Evolutionary conservation across 1,140 invertebrate species (phyloP), one percentile per base, ranked within the genome.

Genomic region (Riptortus pedestris): DNA sequence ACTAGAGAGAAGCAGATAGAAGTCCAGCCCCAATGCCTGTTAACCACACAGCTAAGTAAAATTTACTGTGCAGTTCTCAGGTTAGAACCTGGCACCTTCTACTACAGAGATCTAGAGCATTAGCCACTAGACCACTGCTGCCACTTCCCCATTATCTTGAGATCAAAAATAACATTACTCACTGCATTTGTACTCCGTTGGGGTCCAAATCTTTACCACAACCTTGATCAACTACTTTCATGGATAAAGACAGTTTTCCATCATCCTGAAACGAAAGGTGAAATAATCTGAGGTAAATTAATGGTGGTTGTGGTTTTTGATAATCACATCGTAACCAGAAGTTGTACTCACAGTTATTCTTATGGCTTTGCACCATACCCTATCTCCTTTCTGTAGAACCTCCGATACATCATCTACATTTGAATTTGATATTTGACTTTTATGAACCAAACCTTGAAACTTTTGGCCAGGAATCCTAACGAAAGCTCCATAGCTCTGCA

Each of bases 401-500:
- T 78, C 75, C 45, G 69, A 63, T 14, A 72, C 75, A 71, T 77
- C 71, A 61, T 77, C 75, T 16, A 78, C 72, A 64, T 68, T 69
- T 43, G 69, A 33, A 55, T 62, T 65, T 22, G 70, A 71, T 2
- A 71, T 65, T 64, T 70, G 68, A 52, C 61, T 67, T 16, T 65
- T 59, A 67, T 70, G 76, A 68, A 77, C 70, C 48, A 77, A 66
- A 16, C 76, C 76, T 62, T 77, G 76, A 63, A 72, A 69, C 31
- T 69, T 62, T 62, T 68, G 73, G 33, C 75, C 75, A 3, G 76
- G 75, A 58, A 77, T 76, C 71, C 68, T 72, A n/a, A 77, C 65
- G 52, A 77, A 77, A n/a, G 76, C 76, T 62, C 76, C 76, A 65
- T 77, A 77, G 69, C 75, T 75, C 66, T 77, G 75, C 20, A 77